phyloP scores from a whole-genome alignment of 2,113 vertebrate genomes.

The Silurus asotus region DNA sequence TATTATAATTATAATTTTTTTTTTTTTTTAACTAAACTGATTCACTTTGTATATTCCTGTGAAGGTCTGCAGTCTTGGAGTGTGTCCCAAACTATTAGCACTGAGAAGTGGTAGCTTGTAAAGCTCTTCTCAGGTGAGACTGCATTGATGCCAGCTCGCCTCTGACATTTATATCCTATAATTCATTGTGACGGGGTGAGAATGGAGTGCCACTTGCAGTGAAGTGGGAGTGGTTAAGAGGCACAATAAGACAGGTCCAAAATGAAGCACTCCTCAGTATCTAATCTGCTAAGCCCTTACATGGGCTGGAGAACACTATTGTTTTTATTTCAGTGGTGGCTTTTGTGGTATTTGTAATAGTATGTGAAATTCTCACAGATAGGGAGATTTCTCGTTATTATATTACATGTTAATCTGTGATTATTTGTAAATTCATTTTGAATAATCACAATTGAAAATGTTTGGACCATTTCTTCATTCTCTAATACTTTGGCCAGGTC shows the following conservation, averaged over 20 bases:
- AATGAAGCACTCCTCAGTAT: constrained; percentile 55
- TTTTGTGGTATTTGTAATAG: not conserved
- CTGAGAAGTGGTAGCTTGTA: constrained; percentile 13
- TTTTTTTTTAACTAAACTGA: not conserved
- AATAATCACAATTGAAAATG: not conserved
- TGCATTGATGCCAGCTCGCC: constrained; percentile 15
- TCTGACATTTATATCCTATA: constrained; percentile 33
- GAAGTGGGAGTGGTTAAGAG: constrained; percentile 21
- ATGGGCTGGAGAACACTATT: constrained; percentile 42
- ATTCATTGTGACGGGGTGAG: constrained; percentile 26
- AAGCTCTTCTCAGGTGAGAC: constrained; percentile 23
- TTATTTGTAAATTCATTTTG: not conserved
- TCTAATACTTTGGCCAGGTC: not conserved
- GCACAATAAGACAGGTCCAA: constrained; percentile 22
- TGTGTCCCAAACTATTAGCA: constrained; percentile 27
- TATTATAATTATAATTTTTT: too few species aligned
- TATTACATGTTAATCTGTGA: not conserved
- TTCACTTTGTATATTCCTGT: constrained; percentile 15
- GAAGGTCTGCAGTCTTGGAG: constrained; percentile 22
- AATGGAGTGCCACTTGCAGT: constrained; percentile 17
- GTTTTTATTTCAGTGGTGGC: not conserved
- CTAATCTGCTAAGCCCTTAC: constrained; percentile 53
- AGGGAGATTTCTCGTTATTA: not conserved
- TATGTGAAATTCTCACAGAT: not conserved
- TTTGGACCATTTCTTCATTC: not conserved